Evolutionary conservation across 2,113 vertebrate genomes (phyloP).

Genomic region (Podocnemis expansa): DNA sequence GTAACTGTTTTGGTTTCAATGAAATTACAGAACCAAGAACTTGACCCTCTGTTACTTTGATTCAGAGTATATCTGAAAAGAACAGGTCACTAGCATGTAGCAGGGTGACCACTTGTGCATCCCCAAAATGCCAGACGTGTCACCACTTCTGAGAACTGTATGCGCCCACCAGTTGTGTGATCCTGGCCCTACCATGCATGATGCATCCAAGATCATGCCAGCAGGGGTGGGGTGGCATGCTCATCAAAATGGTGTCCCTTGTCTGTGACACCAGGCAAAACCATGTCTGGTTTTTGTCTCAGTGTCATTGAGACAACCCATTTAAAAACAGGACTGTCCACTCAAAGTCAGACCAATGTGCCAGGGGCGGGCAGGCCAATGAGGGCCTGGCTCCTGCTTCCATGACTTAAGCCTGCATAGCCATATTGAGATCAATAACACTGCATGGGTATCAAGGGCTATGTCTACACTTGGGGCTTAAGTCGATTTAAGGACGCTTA

Average conservation of each 20-base stretch:
- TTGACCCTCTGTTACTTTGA: fast-evolving
- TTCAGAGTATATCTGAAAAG: background rate
- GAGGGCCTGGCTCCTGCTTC: background rate
- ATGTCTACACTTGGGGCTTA: no score
- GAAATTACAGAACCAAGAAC: fast-evolving
- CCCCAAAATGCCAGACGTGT: background rate
- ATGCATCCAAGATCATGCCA: background rate
- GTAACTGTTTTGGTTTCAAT: background rate
- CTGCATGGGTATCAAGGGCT: background rate
- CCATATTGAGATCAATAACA: background rate
- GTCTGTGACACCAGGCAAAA: background rate
- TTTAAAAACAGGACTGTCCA: background rate
- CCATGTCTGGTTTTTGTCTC: background rate
- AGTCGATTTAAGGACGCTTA: no score
- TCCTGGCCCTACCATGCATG: background rate
- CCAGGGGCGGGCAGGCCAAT: no score
- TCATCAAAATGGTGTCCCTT: background rate
- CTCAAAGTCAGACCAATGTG: background rate
- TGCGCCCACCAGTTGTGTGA: background rate
- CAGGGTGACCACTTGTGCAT: background rate
- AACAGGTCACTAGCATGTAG: background rate
- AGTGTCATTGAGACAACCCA: background rate
- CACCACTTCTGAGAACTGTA: background rate
- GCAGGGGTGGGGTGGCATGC: background rate
- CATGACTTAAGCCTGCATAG: background rate